phyloP scores from a whole-genome alignment of 1,140 invertebrate species.

The Papilio glaucus region DNA sequence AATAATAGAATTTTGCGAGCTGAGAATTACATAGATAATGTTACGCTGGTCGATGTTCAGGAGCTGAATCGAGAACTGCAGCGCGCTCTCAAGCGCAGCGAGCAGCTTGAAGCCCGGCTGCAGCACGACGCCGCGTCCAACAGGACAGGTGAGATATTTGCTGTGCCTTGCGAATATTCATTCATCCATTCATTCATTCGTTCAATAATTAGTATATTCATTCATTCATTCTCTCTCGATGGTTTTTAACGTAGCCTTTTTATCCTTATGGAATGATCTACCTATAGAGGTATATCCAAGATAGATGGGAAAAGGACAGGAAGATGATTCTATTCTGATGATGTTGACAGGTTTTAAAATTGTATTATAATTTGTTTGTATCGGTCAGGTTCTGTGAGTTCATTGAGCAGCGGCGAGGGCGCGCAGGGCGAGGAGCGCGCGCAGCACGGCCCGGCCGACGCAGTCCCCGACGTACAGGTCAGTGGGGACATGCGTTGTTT shows the following conservation, averaged over 20 bases:
- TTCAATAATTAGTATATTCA: no score
- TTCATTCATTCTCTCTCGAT: no score
- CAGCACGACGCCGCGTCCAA: constrained; percentile 55
- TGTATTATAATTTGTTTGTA: no score
- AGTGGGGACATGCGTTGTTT: neutral
- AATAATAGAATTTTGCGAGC: no score
- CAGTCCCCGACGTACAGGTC: constrained; percentile 74
- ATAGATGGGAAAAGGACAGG: no score
- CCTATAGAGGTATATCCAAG: no score
- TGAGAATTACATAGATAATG: no score
- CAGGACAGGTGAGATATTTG: constrained; percentile 61
- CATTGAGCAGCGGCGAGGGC: constrained; percentile 73
- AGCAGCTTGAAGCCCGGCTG: constrained; percentile 67
- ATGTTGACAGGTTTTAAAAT: no score
- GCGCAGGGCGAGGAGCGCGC: constrained; percentile 53
- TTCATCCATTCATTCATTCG: constrained; percentile 21
- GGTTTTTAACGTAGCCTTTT: neutral
- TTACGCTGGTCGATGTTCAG: constrained; percentile 56
- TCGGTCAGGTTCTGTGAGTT: constrained; percentile 74
- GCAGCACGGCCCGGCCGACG: constrained; percentile 57
- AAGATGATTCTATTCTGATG: no score
- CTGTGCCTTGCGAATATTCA: no score
- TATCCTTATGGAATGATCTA: neutral
- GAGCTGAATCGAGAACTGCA: constrained; percentile 77
- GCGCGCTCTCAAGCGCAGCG: constrained; percentile 68